A percentile compares a stretch with the other conserved stretches of the same genome.
Conservation (phyloP, 1,140 invertebrate species). For the Drosophila pruinosa region DNA sequence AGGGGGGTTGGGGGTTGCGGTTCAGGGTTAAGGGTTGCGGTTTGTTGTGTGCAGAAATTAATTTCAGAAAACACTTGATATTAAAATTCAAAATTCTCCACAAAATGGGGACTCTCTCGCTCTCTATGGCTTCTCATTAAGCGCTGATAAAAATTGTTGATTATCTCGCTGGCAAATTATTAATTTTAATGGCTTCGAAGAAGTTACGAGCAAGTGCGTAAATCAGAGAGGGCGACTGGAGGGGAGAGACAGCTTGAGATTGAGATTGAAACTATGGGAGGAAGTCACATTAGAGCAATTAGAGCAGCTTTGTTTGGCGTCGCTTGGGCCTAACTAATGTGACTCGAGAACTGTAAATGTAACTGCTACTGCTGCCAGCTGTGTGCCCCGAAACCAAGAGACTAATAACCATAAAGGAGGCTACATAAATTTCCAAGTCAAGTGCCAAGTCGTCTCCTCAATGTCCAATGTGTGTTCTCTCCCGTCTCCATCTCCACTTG, state of each 20-base stretch:
- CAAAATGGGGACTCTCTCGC: not conserved
- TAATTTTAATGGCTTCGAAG: constrained; percentile 66
- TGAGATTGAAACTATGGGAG: not conserved
- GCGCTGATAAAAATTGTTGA: constrained; percentile 67
- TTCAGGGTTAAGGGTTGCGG: constrained; percentile 66
- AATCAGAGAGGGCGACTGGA: constrained; percentile 16
- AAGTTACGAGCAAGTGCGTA: constrained; percentile 41
- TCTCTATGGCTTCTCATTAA: constrained; percentile 51
- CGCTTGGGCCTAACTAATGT: constrained; percentile 66
- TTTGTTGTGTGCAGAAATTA: constrained; percentile 55
- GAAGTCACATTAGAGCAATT: constrained; percentile 61
- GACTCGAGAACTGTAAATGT: constrained; percentile 3
- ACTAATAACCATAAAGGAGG: constrained; percentile 74
- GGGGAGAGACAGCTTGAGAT: not conserved
- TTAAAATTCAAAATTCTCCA: constrained; percentile 68
- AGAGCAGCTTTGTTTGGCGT: constrained; percentile 67
- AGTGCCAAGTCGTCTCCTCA: constrained; percentile 43
- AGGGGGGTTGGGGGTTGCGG: not conserved
- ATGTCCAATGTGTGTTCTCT: not conserved
- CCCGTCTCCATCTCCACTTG: not conserved
- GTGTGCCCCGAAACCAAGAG: constrained; percentile 44
- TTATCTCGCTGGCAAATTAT: constrained; percentile 68
- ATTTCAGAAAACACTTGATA: constrained; percentile 63
- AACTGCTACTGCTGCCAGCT: constrained; percentile 8
- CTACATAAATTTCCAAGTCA: constrained; percentile 73